Base-by-base conservation (phyloP, 2,113 vertebrate species). In the Misgurnus mizolepis region DNA sequence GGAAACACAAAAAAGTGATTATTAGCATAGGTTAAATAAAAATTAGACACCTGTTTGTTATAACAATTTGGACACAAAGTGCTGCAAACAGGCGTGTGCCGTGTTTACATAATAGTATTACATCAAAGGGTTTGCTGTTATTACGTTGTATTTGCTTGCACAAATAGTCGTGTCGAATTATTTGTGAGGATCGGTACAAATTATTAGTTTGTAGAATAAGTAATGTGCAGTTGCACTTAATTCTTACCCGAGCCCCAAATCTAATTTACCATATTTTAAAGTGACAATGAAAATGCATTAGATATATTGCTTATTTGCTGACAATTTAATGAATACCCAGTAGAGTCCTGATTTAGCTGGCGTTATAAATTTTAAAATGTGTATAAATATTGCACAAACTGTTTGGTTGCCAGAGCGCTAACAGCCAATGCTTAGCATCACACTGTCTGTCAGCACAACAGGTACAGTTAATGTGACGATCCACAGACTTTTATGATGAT, bases 21-120 rank as follows among this genome's bases (percentile, higher is more conserved):
- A 61, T n/a, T 11, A 10, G 18, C 34, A 1, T 34, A 34, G 1
- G 27, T 34, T 3, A 7, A 45, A 1, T 45, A 8, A 7, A 45
- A 34, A 34, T 2, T 34, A 1, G 27, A 34, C 27, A 2, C 27
- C 27, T 34, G 7, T 71, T 71, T 27, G 39, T 55, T 39, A 2
- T 55, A 55, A 56, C 4, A 71, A 40, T 55, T 27, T 71, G 15
- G 50, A 56, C 14, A 53, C 14, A 5, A 2, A 55, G 49, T 10
- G 14, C 49, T 17, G 34, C 68, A 53, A 40, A 71, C 8, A 55
- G 27, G 27, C 27, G 4, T 45, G 15, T 40, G 22, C 49, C 55
- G 17, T 40, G 55, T 72, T 56, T 72, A 70, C 68, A 53, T 9
- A 41, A 56, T 56, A 41, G 15, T 71, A 56, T 15, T 50, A 34